Percentiles rank a stretch among this genome's conserved stretches.
These are phyloP conservation scores for Drosophila peninsularis DNA, from an alignment of 2,888 invertebrate species.

Conservation along the genomic window DNA sequence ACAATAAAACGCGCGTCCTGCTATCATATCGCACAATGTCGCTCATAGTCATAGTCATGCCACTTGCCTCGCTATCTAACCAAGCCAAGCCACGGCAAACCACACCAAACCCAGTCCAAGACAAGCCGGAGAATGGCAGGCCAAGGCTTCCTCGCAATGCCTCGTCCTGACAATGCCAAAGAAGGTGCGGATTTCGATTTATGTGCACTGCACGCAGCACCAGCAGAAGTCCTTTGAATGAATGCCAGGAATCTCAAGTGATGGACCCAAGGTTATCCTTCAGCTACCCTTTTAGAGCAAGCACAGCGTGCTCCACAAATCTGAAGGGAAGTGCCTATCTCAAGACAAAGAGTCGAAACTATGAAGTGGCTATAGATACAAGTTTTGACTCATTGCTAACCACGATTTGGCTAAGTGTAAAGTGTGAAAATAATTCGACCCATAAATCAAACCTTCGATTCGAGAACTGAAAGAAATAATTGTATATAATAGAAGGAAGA, in stretches of 20 bases:
- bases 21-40: slow-evolving; percentile 80
- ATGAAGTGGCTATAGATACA: background rate
- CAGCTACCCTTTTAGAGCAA: background rate
- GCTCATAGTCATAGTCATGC: slow-evolving; percentile 78
- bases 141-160: slow-evolving; percentile 51
- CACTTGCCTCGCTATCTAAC: slow-evolving; percentile 72
- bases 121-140: slow-evolving; percentile 36
- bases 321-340: too few relatives aligned
- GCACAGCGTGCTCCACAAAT: background rate
- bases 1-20: slow-evolving; percentile 79
- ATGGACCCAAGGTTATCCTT: slow-evolving; percentile 16
- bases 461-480: too few relatives aligned
- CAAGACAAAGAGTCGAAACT: too few relatives aligned
- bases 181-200: slow-evolving; percentile 80
- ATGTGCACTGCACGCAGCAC: slow-evolving; percentile 77
- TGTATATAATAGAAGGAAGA: too few relatives aligned
- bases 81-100: slow-evolving; percentile 41
- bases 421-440: too few relatives aligned
- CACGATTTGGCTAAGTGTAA: too few relatives aligned
- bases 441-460: too few relatives aligned
- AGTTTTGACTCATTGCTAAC: too few relatives aligned
- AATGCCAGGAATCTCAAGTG: background rate
- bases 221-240: slow-evolving; percentile 48
- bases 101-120: slow-evolving; percentile 15
- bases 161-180: slow-evolving; percentile 72